Conservation (phyloP, 2,113 vertebrate genomes). For the Alligator sinensis region DNA sequence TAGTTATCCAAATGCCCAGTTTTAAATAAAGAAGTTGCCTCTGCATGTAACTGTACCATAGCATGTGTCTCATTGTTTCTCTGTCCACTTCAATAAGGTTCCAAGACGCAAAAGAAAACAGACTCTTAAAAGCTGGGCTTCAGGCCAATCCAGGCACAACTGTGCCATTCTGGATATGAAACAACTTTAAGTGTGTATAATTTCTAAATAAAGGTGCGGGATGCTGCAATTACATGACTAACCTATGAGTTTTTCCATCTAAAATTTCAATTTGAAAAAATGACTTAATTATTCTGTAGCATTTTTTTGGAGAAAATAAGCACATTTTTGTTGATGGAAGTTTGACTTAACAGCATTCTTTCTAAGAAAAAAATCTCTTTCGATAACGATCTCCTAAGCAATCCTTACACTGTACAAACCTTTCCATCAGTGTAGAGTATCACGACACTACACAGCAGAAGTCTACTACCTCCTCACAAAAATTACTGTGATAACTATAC, state of each 20-base stretch:
- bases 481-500: background rate
- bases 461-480: background rate
- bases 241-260: conserved; percentile 9
- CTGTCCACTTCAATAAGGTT: background rate
- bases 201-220: fast-evolving
- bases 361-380: background rate
- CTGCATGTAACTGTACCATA: background rate
- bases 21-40: background rate
- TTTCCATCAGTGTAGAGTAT: background rate
- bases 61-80: background rate
- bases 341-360: background rate
- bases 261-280: conserved; percentile 11
- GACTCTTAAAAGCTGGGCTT: conserved; percentile 35
- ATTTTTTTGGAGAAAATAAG: conserved; percentile 9
- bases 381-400: background rate
- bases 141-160: conserved; percentile 5
- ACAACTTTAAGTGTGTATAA: background rate
- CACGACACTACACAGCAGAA: background rate
- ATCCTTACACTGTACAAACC: background rate
- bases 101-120: conserved; percentile 38
- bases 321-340: background rate
- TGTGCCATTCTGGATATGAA: conserved; percentile 9
- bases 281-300: conserved; percentile 9
- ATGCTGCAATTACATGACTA: background rate
- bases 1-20: background rate